These are phyloP conservation scores for Nephrocerus scutellatus DNA, from an alignment of 2,888 invertebrate species.

Conservation along the genomic window DNA sequence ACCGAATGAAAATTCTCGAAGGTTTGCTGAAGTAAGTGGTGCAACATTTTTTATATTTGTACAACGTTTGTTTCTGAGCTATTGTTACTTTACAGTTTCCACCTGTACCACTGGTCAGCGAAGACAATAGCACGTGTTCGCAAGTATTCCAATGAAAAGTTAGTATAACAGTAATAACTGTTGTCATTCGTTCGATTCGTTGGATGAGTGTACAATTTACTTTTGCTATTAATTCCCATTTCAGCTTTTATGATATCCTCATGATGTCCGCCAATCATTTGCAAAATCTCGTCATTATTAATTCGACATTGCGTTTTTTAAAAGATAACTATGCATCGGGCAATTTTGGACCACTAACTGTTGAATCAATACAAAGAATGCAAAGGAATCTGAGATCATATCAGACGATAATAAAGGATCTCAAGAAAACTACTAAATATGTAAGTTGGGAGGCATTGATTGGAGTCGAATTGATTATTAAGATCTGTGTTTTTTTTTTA, in stretches of 20 bases:
- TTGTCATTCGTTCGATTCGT: neutral
- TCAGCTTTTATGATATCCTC: slow-evolving; percentile 43
- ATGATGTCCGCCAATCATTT: slow-evolving; percentile 43
- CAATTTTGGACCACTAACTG: slow-evolving; percentile 29
- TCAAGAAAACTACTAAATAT: slow-evolving; percentile 39
- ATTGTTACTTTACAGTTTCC: slow-evolving; percentile 33
- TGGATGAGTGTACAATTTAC: slow-evolving; percentile 24
- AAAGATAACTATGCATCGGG: slow-evolving; percentile 24
- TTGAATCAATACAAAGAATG: slow-evolving; percentile 24
- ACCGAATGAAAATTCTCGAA: slow-evolving; percentile 37
- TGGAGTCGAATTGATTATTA: neutral
- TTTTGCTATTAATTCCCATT: slow-evolving; percentile 10
- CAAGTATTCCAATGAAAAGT: slow-evolving; percentile 30
- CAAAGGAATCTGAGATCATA: slow-evolving; percentile 31
- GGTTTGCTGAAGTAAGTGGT: slow-evolving; percentile 40
- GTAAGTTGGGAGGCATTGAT: slow-evolving; percentile 26
- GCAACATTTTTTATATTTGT: neutral
- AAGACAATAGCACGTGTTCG: slow-evolving; percentile 37
- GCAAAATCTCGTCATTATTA: slow-evolving; percentile 40
- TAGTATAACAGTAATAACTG: too few species aligned
- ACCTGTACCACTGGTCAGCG: slow-evolving; percentile 43
- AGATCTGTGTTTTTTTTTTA: slow-evolving; percentile 18
- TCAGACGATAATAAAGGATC: slow-evolving; percentile 29
- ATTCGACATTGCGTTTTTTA: slow-evolving; percentile 36
- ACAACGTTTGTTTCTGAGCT: neutral